Evolutionary conservation across 2,797 vertebrate genomes (phyloP).

Genomic region (Sebastes cheni): DNA sequence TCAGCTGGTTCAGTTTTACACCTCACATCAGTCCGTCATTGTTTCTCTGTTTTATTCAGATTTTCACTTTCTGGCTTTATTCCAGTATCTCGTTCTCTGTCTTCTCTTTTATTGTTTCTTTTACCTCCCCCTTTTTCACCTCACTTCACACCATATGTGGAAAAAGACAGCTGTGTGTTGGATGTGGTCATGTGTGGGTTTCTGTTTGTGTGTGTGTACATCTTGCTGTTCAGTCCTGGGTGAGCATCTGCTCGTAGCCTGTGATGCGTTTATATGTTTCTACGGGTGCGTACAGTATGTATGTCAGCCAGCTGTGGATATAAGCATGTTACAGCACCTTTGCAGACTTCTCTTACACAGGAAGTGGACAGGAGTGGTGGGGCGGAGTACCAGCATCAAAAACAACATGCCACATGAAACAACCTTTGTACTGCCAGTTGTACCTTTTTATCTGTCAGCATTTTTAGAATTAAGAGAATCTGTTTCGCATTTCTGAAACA

Average conservation of each 20-base stretch:
- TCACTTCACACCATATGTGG: background rate
- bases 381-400: conserved; percentile 19
- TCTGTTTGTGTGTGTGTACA: conserved; percentile 14
- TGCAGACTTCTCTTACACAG: conserved; percentile 30
- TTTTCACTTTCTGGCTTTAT: background rate
- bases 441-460: background rate
- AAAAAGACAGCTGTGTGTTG: conserved; percentile 40
- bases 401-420: conserved; percentile 41
- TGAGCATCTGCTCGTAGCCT: conserved; percentile 20
- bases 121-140: background rate
- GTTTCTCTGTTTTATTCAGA: background rate
- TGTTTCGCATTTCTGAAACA: background rate
- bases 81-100: background rate
- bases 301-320: conserved; percentile 48
- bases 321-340: conserved; percentile 41
- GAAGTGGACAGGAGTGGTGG: conserved; percentile 45
- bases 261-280: conserved; percentile 22
- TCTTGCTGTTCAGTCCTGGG: conserved; percentile 2
- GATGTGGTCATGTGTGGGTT: conserved; percentile 47
- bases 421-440: conserved; percentile 13
- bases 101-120: background rate
- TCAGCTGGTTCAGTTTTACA: conserved; percentile 10
- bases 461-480: background rate
- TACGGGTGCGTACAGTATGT: background rate
- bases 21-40: background rate